These are phyloP conservation scores for Campoplex nolae DNA, from an alignment of 2,888 invertebrate species.

Conservation along the genomic window DNA sequence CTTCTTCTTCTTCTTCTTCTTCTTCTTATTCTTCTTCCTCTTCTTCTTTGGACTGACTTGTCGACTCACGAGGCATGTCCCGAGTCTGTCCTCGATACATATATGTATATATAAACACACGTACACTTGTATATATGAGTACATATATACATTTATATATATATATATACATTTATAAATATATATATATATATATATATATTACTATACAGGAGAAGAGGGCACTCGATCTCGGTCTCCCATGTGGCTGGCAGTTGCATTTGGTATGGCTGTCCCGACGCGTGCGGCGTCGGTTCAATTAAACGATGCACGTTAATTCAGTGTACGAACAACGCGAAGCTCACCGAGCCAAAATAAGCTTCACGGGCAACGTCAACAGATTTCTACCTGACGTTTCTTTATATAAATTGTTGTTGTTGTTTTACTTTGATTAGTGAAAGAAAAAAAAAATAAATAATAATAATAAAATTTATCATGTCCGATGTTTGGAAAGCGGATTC, in stretches of 20 bases:
- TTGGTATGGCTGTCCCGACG: constrained; percentile 73
- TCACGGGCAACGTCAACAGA: constrained; percentile 41
- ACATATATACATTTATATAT: constrained; percentile 8
- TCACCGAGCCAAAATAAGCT: constrained; percentile 51
- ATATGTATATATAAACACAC: constrained; percentile 22
- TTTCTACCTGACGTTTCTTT: constrained; percentile 38
- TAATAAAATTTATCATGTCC: background rate
- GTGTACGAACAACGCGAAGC: constrained; percentile 57
- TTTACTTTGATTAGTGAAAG: background rate
- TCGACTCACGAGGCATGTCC: constrained; percentile 47
- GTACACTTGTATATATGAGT: background rate
- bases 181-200: constrained; percentile 40
- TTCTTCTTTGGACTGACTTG: constrained; percentile 47
- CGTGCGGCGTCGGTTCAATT: constrained; percentile 76
- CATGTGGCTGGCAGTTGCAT: constrained; percentile 81
- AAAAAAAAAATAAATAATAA: too few species aligned
- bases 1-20: constrained; percentile 54
- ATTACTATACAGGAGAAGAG: constrained; percentile 39
- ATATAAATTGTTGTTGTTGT: background rate
- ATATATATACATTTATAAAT: background rate
- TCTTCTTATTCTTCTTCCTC: constrained; percentile 28
- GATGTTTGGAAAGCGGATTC: background rate
- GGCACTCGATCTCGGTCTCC: constrained; percentile 67
- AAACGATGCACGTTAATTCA: constrained; percentile 72
- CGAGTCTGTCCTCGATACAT: constrained; percentile 18